phyloP scores from a whole-genome alignment of 1,140 invertebrate species.

The Branchinecta lynchi region DNA sequence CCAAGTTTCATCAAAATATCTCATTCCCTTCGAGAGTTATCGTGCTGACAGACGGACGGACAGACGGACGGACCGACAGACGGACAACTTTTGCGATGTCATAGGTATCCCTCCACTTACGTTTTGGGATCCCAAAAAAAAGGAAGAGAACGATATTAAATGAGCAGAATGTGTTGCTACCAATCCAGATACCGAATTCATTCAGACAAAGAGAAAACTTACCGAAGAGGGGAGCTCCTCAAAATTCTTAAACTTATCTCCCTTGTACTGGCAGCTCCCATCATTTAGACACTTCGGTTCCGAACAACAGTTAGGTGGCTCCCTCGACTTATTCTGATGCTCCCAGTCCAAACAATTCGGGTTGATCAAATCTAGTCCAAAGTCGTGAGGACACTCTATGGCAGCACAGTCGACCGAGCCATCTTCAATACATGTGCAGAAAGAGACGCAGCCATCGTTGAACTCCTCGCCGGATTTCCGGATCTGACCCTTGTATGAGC shows the following conservation, averaged over 20 bases:
- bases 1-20: too few species aligned
- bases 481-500: slow-evolving; percentile 40
- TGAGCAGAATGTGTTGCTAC: too few species aligned
- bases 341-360: slow-evolving; percentile 71
- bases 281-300: slow-evolving; percentile 36
- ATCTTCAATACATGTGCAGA: slow-evolving; percentile 49
- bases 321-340: slow-evolving; percentile 51
- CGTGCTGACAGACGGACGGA: too few species aligned
- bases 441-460: slow-evolving; percentile 53
- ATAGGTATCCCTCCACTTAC: too few species aligned
- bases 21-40: too few species aligned
- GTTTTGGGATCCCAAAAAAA: too few species aligned
- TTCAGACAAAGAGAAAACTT: slow-evolving; percentile 37
- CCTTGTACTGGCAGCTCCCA: slow-evolving; percentile 50
- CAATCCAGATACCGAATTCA: too few species aligned
- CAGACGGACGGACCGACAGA: too few species aligned
- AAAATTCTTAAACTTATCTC: slow-evolving; percentile 38
- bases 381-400: slow-evolving; percentile 62
- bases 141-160: too few species aligned
- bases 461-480: slow-evolving; percentile 46
- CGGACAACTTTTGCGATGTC: too few species aligned
- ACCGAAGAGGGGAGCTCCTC: slow-evolving; percentile 48
- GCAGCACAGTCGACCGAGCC: slow-evolving; percentile 50
- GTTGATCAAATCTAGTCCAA: slow-evolving; percentile 62
- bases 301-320: slow-evolving; percentile 64